Evolutionary conservation across 2,113 vertebrate genomes (phyloP).

Genomic region (Anolis sagrei): DNA sequence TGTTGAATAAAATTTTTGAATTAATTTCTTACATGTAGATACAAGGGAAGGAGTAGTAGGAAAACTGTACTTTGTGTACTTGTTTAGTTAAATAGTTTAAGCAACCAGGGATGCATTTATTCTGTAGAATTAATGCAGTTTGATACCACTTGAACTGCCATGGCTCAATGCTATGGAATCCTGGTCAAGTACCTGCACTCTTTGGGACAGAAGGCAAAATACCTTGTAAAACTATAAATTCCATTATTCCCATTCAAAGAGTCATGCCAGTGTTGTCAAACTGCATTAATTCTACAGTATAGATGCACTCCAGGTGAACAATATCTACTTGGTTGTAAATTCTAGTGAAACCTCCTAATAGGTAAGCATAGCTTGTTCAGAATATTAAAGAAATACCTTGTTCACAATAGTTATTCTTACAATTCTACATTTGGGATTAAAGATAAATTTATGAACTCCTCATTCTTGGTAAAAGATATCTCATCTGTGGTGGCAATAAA

Average conservation of each 20-base stretch:
- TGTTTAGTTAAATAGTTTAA: not conserved
- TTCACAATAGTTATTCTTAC: no score
- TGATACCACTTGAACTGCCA: no score
- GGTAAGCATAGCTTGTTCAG: no score
- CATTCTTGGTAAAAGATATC: not conserved
- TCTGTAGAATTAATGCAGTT: no score
- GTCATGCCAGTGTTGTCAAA: no score
- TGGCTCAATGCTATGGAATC: no score
- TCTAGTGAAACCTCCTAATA: not conserved
- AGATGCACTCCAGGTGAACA: not conserved
- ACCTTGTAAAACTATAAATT: no score
- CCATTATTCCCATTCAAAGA: no score
- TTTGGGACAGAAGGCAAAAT: no score
- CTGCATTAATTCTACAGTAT: no score
- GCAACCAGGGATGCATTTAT: not conserved
- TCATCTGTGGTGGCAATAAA: not conserved
- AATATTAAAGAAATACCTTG: no score
- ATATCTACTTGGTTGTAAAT: not conserved
- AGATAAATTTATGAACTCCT: not conserved
- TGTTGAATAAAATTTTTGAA: not conserved
- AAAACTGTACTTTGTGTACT: not conserved
- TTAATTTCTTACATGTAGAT: not conserved
- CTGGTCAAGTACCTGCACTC: no score
- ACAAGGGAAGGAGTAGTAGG: not conserved
- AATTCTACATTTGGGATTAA: not conserved